Evolutionary conservation across 2,888 invertebrate species (phyloP).

Genomic region (Gasteruption jaculator): DNA sequence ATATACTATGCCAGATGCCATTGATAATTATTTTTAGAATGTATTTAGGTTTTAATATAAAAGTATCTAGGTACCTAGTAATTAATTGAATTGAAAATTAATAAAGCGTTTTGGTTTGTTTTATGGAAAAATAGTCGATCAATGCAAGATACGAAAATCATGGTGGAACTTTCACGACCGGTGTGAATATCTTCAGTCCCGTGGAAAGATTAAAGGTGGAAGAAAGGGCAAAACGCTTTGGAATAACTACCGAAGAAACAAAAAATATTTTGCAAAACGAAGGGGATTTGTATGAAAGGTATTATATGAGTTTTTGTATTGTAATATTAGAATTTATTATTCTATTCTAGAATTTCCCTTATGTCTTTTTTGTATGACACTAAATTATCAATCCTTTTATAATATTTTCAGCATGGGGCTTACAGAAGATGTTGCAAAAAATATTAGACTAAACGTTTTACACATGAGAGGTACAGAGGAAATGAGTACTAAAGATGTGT

Average conservation of each 20-base stretch:
- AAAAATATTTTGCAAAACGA: slow-evolving; percentile 49
- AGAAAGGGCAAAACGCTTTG: slow-evolving; percentile 59
- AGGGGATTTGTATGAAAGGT: slow-evolving; percentile 52
- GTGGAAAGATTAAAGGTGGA: slow-evolving; percentile 55
- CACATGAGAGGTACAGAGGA: slow-evolving; percentile 73
- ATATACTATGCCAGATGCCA: too few relatives aligned
- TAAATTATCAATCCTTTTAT: not conserved
- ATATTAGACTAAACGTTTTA: slow-evolving; percentile 68
- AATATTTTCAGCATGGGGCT: slow-evolving; percentile 55
- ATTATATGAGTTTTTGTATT: slow-evolving; percentile 2
- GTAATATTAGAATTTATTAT: slow-evolving; percentile 1
- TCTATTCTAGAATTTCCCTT: not conserved
- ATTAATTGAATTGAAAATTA: too few relatives aligned
- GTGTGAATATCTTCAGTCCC: slow-evolving; percentile 53
- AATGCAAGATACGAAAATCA: slow-evolving; percentile 42
- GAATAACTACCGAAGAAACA: slow-evolving; percentile 51
- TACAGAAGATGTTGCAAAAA: slow-evolving; percentile 55
- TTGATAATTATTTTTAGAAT: too few relatives aligned
- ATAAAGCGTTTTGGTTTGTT: too few relatives aligned
- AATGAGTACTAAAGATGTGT: slow-evolving; percentile 73
- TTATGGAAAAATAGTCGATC: too few relatives aligned
- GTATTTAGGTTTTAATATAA: too few relatives aligned
- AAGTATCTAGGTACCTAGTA: too few relatives aligned
- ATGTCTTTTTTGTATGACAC: not conserved
- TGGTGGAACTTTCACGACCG: slow-evolving; percentile 51